A percentile compares a stretch with the other conserved stretches of the same genome.
Conservation (phyloP, 2,888 invertebrate genomes). For the Drosophila phalerata region DNA sequence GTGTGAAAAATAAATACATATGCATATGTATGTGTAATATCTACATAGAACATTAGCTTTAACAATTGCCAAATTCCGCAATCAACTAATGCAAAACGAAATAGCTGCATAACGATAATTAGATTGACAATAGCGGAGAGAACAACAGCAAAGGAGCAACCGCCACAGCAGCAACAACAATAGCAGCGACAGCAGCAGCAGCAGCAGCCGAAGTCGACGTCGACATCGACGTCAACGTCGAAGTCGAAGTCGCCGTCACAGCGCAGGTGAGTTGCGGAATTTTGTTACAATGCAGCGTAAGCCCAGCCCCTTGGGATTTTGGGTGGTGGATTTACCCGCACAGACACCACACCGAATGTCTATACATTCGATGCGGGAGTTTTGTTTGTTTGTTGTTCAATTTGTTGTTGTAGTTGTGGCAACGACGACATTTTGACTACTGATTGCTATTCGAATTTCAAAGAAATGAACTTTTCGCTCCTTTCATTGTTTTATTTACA, state of each 20-base stretch:
- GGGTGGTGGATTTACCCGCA: conserved; percentile 65
- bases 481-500: conserved; percentile 14
- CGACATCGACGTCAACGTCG: conserved; percentile 27
- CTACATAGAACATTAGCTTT: conserved; percentile 52
- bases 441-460: conserved; percentile 18
- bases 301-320: conserved; percentile 46
- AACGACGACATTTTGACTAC: conserved; percentile 23
- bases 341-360: conserved; percentile 58
- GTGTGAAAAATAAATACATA: conserved; percentile 43
- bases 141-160: conserved; percentile 8
- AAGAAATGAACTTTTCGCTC: conserved; percentile 28
- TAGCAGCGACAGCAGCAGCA: conserved; percentile 14
- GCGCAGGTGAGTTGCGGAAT: conserved; percentile 75
- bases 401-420: conserved; percentile 30
- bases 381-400: conserved; percentile 36
- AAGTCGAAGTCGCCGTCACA: conserved; percentile 37
- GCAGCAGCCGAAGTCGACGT: conserved; percentile 27
- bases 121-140: conserved; percentile 43
- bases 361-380: conserved; percentile 48
- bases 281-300: conserved; percentile 56
- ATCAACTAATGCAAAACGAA: conserved; percentile 27
- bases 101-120: conserved; percentile 55
- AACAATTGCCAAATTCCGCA: conserved; percentile 53
- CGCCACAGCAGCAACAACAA: conserved; percentile 16
- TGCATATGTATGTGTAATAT: conserved; percentile 15